These are phyloP conservation scores for Monoplex corrugatus DNA, from an alignment of 2,888 invertebrate genomes.

Conservation along the genomic window DNA sequence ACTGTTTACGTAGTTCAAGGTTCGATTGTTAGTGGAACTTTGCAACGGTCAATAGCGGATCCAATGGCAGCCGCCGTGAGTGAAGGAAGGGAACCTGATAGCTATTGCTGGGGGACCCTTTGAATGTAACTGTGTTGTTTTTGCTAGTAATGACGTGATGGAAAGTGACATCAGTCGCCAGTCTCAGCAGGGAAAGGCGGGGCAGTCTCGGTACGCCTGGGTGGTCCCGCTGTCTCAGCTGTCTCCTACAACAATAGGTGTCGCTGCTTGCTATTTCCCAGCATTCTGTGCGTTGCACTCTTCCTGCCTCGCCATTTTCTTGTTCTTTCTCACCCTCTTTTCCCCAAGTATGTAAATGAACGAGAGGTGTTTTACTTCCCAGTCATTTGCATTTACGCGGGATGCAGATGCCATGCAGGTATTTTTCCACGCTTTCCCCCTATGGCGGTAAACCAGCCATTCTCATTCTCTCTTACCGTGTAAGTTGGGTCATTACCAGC, in stretches of 20 bases:
- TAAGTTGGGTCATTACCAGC: too few relatives aligned
- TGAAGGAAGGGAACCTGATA: constrained; percentile 17
- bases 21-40: not conserved
- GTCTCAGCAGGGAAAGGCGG: constrained; percentile 28
- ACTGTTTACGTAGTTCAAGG: not conserved
- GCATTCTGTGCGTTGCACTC: constrained; percentile 33
- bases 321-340: not conserved
- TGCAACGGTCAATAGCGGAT: not conserved
- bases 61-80: not conserved
- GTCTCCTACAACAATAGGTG: constrained; percentile 43
- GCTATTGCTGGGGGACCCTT: not conserved
- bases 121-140: constrained; percentile 32
- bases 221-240: constrained; percentile 43
- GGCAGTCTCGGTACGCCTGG: constrained; percentile 19
- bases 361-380: constrained; percentile 27
- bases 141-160: constrained; percentile 25
- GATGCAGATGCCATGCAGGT: constrained; percentile 24
- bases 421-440: not conserved
- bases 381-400: constrained; percentile 34
- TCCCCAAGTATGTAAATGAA: constrained; percentile 18
- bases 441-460: too few relatives aligned
- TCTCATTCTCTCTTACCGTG: not conserved
- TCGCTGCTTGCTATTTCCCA: constrained; percentile 30
- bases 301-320: not conserved
- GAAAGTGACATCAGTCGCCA: constrained; percentile 42